Evolutionary conservation across 2,113 vertebrate genomes (phyloP), one percentile per base, ranked within the genome.

Genomic region (Amia ocellicauda): DNA sequence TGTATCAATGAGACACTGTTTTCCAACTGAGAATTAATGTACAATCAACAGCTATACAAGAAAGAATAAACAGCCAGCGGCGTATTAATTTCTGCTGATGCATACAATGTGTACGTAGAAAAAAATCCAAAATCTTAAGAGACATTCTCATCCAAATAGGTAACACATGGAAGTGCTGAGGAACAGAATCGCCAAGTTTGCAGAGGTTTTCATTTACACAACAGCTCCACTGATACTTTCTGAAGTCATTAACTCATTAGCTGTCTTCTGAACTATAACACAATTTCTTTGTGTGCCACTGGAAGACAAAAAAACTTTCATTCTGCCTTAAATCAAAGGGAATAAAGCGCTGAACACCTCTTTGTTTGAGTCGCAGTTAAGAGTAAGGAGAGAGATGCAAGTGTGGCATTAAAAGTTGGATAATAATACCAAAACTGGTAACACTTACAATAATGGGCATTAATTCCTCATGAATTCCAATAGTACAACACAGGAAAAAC

Each of bases 151-250:
- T 4, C 7, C 16, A 41, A 58, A 58, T 19, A 9, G 14, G 20
- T 50, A 58, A 56, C 63, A 65, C 24, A 41, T 40, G 27, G 54
- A 1, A 27, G n/a, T 31, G 4, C 17, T 56, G 27, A 56, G 9
- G 13, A 7, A 8, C 22, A 50, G 17, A 2, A 40, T 20, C 28
- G 17, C 24, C 2, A 3, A 22, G 45, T 1, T 26, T 56, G 52
- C 24, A 55, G 52, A 22, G 16, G 14, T 58, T 24, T 28, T 58
- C 58, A 40, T 51, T 36, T 13, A 50, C 31, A 36, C 31, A 36
- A 36, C 31, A 36, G 31, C 11, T 36, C 3, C 54, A 16, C 27
- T 9, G 24, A 40, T 11, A 43, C 16, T 64, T 4, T 4, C 31
- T 36, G 13, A 47, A 19, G 53, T 22, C 10, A 20, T 58, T 17